Base-by-base conservation (phyloP, 2,888 invertebrate species). In the Agelastica alni region DNA sequence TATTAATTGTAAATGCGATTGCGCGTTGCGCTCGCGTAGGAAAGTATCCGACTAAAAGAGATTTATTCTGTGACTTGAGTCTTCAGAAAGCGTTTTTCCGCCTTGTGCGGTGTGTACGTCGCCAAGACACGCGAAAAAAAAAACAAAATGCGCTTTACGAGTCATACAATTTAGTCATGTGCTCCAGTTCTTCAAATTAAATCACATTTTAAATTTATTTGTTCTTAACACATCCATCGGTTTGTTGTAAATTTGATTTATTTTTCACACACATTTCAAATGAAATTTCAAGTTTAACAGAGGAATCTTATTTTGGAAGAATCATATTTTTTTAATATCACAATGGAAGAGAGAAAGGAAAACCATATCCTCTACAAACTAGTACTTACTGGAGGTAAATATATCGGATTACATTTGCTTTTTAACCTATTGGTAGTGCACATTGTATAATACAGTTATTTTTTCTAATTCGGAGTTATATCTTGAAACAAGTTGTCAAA, bases 341-440 rank as follows among this genome's bases (percentile, higher is more conserved):
- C 28, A 44, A 71, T 70, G 69, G 69, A 70, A 49, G 67, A 67
- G 56, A 54, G 55, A 7, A 62, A 56, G 13, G 62, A 56, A 18
- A 51, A 56, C 34, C 87, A 85, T 79, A 86, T 86, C 67, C 85
- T 91, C 67, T 92, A 92, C 81, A 90, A 86, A 80, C 81, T 93
- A 69, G 93, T 93, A 64, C 83, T 94, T 64, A 93, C 93, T 66
- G 93, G 93, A 82, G 93, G 93, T 92, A 83, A 84, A 86, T 79
- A 44, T 44, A 32, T 53, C 6, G n/a, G 46, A 51, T 55, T 53
- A 32, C 49, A 48, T 49, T 32, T 18, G 37, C 3, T 30, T 37
- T 51, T 51, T 30, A 16, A 43, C n/a, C n/a, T n/a, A n/a, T n/a
- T n/a, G n/a, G n/a, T n/a, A n/a, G n/a, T n/a, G n/a, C n/a, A n/a